phyloP scores from a whole-genome alignment of 2,797 vertebrate species.

The Pelobates cultripes region DNA sequence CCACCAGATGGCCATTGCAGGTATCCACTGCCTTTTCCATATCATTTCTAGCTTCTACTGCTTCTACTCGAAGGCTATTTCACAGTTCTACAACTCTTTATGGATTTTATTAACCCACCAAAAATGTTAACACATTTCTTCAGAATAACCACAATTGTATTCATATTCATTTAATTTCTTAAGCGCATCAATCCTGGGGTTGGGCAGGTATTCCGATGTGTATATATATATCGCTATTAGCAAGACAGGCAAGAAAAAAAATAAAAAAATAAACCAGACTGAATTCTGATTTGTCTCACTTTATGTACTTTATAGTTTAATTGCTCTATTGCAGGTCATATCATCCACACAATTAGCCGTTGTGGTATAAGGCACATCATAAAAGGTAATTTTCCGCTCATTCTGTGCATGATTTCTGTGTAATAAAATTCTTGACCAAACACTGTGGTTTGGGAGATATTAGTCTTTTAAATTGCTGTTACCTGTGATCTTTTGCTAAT shows the following conservation, averaged over 20 bases:
- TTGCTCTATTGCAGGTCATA: conserved; percentile 44
- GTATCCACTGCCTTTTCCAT: too few species aligned
- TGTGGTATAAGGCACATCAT: conserved; percentile 34
- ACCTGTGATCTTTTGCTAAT: conserved; percentile 54
- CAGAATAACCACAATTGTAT: too few species aligned
- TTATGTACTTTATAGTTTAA: conserved; percentile 48
- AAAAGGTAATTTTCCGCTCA: conserved; percentile 47
- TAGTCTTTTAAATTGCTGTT: conserved; percentile 62
- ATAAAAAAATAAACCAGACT: conserved; percentile 18
- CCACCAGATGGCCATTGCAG: too few species aligned
- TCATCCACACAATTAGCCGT: conserved; percentile 51
- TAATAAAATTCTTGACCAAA: conserved; percentile 53
- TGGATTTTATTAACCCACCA: too few species aligned
- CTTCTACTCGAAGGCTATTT: too few species aligned
- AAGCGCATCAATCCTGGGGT: too few species aligned
- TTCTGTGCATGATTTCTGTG: conserved; percentile 27
- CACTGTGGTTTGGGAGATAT: conserved; percentile 45
- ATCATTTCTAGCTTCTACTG: too few species aligned
- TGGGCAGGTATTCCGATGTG: too few species aligned
- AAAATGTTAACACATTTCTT: too few species aligned
- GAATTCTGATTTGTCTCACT: conserved; percentile 42
- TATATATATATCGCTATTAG: background rate
- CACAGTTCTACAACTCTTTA: too few species aligned
- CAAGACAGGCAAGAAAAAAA: background rate
- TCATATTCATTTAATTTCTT: too few species aligned